Percentiles rank a stretch among this genome's conserved stretches.
phyloP scores from a whole-genome alignment of 2,888 invertebrate species.

The Polydrusus cervinus region DNA sequence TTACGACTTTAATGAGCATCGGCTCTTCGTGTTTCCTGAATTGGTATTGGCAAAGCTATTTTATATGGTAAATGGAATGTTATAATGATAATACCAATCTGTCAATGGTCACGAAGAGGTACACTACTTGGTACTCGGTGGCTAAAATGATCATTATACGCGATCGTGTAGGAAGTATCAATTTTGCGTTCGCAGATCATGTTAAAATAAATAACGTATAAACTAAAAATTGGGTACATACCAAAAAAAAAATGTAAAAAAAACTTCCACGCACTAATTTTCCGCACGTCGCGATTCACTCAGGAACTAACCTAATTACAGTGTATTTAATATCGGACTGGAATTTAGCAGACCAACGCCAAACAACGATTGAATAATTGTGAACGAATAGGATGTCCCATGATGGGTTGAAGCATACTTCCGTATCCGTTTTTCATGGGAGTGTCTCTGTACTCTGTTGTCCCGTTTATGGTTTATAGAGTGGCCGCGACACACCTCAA shows the following conservation, averaged over 20 bases:
- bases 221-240: background rate
- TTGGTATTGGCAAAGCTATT: slow-evolving; percentile 23
- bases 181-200: too few relatives aligned
- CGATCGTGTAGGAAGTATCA: too few relatives aligned
- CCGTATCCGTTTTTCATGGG: slow-evolving; percentile 57
- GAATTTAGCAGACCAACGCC: slow-evolving; percentile 38
- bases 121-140: background rate
- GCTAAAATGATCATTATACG: background rate
- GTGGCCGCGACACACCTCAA: slow-evolving; percentile 45
- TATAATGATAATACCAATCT: slow-evolving; percentile 28
- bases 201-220: too few relatives aligned
- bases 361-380: slow-evolving; percentile 47
- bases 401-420: slow-evolving; percentile 56
- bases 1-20: slow-evolving; percentile 24
- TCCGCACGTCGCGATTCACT: background rate
- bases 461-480: slow-evolving; percentile 51
- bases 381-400: slow-evolving; percentile 52
- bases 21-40: slow-evolving; percentile 5
- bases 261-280: background rate
- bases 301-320: too few relatives aligned
- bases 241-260: background rate
- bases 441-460: slow-evolving; percentile 50
- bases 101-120: slow-evolving; percentile 12
- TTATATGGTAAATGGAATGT: slow-evolving; percentile 47
- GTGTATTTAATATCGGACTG: too few relatives aligned